These are phyloP conservation scores for Merops nubicus DNA, from an alignment of 2,113 vertebrate genomes.

Conservation along the genomic window DNA sequence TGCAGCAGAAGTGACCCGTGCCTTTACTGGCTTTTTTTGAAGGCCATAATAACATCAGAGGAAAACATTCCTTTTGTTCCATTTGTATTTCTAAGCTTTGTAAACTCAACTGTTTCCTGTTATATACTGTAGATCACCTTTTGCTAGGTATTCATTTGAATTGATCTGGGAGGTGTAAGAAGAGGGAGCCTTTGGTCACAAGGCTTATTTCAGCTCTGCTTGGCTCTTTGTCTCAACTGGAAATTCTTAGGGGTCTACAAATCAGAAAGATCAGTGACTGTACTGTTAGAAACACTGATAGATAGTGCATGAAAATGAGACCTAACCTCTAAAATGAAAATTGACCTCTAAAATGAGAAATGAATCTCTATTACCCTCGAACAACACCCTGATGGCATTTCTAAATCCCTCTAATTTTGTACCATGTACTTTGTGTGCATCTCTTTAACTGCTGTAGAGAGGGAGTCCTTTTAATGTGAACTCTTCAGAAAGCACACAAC, in stretches of 20 bases:
- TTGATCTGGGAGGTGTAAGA: not conserved
- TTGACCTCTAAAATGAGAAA: slow-evolving; percentile 51
- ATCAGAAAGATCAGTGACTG: slow-evolving; percentile 46
- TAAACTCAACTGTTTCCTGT: not conserved
- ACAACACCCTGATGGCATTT: slow-evolving; percentile 8
- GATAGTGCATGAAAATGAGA: slow-evolving; percentile 63
- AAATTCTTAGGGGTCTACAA: slow-evolving; percentile 53
- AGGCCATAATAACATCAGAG: not conserved
- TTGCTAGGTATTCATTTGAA: not conserved
- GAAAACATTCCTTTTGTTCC: not conserved
- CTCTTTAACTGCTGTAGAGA: rapidly evolving
- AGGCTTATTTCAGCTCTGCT: not conserved
- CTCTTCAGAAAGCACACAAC: not conserved
- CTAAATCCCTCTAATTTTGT: not conserved
- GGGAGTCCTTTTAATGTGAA: not conserved
- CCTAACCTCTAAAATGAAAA: slow-evolving; percentile 38
- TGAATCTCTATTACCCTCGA: slow-evolving; percentile 19
- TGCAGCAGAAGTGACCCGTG: not conserved
- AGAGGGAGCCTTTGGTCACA: not conserved
- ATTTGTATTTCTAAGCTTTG: not conserved
- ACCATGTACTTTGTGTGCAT: not conserved
- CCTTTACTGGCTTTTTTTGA: not conserved
- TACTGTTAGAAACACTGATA: slow-evolving; percentile 34
- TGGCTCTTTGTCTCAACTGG: slow-evolving; percentile 54
- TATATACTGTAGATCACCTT: not conserved